These are phyloP conservation scores for Syncerus caffer DNA, from an alignment of 2,797 vertebrate genomes.

Conservation along the genomic window DNA sequence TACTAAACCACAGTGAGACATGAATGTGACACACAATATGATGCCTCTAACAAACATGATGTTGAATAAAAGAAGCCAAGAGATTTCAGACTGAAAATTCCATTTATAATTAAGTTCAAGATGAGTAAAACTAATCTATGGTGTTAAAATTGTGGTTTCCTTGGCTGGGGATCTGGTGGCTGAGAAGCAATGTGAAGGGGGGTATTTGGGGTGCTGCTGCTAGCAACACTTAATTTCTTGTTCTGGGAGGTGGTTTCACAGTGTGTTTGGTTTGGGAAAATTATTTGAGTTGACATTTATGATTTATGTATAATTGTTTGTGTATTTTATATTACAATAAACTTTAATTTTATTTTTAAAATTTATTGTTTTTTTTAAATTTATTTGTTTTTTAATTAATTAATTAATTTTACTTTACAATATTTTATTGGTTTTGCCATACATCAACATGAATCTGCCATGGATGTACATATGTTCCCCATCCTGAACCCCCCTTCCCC, in stretches of 20 bases:
- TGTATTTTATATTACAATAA: neutral
- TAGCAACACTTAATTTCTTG: neutral
- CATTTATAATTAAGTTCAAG: constrained; percentile 23
- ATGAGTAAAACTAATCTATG: neutral
- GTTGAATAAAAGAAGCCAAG: neutral
- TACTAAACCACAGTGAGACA: neutral
- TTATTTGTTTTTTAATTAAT: too few relatives aligned
- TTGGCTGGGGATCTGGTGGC: neutral
- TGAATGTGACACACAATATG: neutral
- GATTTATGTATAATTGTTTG: neutral
- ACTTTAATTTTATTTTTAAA: neutral
- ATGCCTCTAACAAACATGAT: neutral
- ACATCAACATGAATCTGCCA: too few relatives aligned
- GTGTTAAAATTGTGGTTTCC: neutral
- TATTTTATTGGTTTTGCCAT: too few relatives aligned
- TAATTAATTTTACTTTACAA: too few relatives aligned
- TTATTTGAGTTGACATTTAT: neutral
- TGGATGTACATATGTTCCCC: too few relatives aligned
- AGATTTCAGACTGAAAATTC: neutral
- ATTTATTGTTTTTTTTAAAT: too few relatives aligned
- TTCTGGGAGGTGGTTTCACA: neutral
- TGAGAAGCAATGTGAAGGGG: neutral
- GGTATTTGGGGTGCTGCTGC: neutral
- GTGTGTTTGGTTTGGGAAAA: neutral
- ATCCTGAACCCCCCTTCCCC: too few relatives aligned